Base-by-base conservation (phyloP, 37 sponge, comb jelly and placozoan species). In the Amphimedon queenslandica region DNA sequence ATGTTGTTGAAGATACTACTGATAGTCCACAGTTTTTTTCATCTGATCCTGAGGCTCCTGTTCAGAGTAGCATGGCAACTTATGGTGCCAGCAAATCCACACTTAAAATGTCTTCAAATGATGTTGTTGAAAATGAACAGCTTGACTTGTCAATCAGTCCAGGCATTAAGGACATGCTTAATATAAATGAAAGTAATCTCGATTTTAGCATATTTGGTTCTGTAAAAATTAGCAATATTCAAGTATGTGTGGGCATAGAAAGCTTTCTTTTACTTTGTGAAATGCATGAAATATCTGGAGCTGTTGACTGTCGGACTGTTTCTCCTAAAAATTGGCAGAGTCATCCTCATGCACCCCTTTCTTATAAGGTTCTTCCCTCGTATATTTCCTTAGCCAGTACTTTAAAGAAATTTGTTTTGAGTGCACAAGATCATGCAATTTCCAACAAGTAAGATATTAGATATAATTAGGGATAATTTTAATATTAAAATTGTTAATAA, bases 311-410 rank as follows among this genome's bases (percentile, higher is more conserved):
- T 4, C 69, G 82, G 3, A 74, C 73, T n/a, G 37, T 71, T 24
- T 23, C 37, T 25, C 61, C 21, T 25, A 25, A n/a, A 6, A 60
- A 60, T 6, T 60, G 24, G 5, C 5, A 13, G 28, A 25, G 24
- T 25, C 23, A 13, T 25, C 5, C 24, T 25, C 21, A 60, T 5
- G 21, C 61, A 6, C 61, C 27, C 21, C 28, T 60, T n/a, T 11
- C 21, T 25, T 60, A 60, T 60, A 60, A 60, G 21, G 13, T 57
- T 1, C 78, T 77, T 1, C 78, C 77, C 10, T 40, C 78, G 1
- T 84, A 84, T 40, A 66, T 84, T 25, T 84, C 84, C 11, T 42
- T 77, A 0, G 38, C 77, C 5, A 73, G 78, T 24, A 84, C 84
- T 2, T 30, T 84, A n/a, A 71, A 63, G 60, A 77, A 64, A 18